phyloP scores from a whole-genome alignment of 2,888 invertebrate genomes.

The Monopis laevigella region DNA sequence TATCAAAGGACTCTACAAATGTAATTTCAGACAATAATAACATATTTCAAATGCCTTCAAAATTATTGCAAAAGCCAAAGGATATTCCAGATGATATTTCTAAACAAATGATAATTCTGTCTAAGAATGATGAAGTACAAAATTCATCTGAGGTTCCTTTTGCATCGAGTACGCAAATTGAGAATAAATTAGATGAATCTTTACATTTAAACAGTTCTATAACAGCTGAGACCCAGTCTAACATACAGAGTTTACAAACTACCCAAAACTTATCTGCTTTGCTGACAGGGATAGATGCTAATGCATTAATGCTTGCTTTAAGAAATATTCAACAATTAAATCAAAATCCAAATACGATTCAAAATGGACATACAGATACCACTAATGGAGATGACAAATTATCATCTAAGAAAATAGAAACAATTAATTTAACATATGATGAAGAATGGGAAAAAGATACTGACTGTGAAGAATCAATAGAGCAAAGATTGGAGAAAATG shows the following conservation, averaged over 20 bases:
- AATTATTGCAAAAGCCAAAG: constrained; percentile 18
- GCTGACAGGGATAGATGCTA: constrained; percentile 48
- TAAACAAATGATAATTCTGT: constrained; percentile 29
- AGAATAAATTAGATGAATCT: not conserved
- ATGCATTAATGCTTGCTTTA: constrained; percentile 46
- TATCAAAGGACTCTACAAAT: not conserved
- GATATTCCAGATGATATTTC: constrained; percentile 30
- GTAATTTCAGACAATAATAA: not conserved
- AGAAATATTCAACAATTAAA: constrained; percentile 52
- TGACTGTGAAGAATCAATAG: constrained; percentile 44
- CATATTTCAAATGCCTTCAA: not conserved
- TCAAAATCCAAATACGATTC: constrained; percentile 25
- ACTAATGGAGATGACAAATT: constrained; percentile 18
- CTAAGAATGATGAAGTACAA: constrained; percentile 16
- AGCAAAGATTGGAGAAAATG: constrained; percentile 41
- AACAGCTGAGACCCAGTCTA: no score
- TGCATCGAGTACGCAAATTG: no score
- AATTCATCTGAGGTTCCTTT: no score
- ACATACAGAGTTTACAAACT: no score
- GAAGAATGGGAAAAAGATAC: constrained; percentile 58
- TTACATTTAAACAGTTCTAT: no score
- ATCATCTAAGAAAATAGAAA: constrained; percentile 26
- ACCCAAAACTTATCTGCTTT: constrained; percentile 34
- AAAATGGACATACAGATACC: constrained; percentile 18
- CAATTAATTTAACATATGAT: constrained; percentile 53